phyloP scores from a whole-genome alignment of 2,888 invertebrate species.

The Temnothorax unifasciatus region DNA sequence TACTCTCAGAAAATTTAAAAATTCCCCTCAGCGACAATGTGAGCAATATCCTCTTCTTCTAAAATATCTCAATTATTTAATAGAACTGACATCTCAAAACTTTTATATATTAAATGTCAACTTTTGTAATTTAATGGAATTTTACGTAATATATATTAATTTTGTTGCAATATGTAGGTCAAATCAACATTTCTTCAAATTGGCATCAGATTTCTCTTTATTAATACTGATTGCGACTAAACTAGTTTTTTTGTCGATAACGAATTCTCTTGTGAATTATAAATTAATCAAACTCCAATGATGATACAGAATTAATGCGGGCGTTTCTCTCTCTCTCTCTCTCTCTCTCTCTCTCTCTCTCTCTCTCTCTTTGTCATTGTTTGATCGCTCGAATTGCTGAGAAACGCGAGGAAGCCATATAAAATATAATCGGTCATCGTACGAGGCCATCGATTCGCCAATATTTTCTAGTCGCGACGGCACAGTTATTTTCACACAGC shows the following conservation, averaged over 20 bases:
- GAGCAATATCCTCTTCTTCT: not conserved
- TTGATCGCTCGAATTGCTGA: constrained; percentile 28
- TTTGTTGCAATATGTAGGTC: not conserved
- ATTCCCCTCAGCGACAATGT: not conserved
- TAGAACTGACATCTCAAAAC: not conserved
- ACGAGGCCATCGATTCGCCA: constrained; percentile 20
- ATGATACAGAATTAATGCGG: constrained; percentile 33
- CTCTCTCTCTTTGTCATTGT: too few species aligned
- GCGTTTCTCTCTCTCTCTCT: not conserved
- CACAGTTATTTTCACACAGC: constrained; percentile 44
- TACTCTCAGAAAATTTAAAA: constrained; percentile 39
- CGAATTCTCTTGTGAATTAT: not conserved
- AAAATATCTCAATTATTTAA: constrained; percentile 18
- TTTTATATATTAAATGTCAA: not conserved
- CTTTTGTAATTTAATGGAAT: not conserved
- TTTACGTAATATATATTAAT: not conserved
- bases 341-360: too few species aligned
- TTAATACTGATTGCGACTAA: not conserved
- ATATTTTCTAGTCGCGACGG: constrained; percentile 29
- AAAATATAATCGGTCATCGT: constrained; percentile 41
- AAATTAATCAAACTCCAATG: constrained; percentile 28
- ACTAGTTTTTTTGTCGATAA: not conserved
- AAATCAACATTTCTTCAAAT: constrained; percentile 3
- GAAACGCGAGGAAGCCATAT: constrained; percentile 32
- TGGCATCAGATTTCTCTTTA: not conserved